Evolutionary conservation across 2,888 invertebrate species (phyloP), one percentile per base, ranked within the genome.

Genomic region (Synanthedon tipuliformis): DNA sequence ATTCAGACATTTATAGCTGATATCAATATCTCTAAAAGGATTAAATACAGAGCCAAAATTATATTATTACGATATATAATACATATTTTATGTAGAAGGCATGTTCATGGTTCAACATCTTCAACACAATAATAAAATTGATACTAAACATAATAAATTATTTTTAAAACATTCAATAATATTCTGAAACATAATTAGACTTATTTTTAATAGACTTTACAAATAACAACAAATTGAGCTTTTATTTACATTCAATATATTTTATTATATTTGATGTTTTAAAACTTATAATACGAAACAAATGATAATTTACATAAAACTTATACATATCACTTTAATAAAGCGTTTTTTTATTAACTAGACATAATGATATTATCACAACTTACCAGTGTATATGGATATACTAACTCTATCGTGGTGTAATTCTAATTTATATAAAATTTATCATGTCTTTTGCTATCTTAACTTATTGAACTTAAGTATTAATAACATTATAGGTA

Each of bases 191-290:
- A 13, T 8, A 45, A 45, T 45, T n/a, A 2, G 15, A 45, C 12
- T 45, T 13, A 45, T 45, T 34, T 45, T 45, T 15, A 45, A 66
- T 67, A 68, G 64, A 69, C 66, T 68, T 68, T 67, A 69, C 64
- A 72, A 61, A 66, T 72, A 71, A 72, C 69, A 73, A 73, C 72
- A 71, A 80, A 73, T 84, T 83, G 84, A 84, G 84, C 84, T 78
- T 83, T 72, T 66, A 72, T 69, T 74, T 73, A 72, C 68, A 61
- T 63, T 64, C 68, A 71, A 68, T 64, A 62, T 59, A 62, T 61
- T 13, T 41, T 12, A 12, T 45, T 45, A 13, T n/a, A 45, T 15
- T 13, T 45, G n/a, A n/a, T 13, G 45, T 8, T 13, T 13, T 15
- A 45, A 13, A 45, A 45, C n/a, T 45, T 45, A 45, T 45, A 45